Percentiles rank a stretch among this genome's conserved stretches.
Conservation (phyloP, 2,113 vertebrate species). For the Meles meles region DNA sequence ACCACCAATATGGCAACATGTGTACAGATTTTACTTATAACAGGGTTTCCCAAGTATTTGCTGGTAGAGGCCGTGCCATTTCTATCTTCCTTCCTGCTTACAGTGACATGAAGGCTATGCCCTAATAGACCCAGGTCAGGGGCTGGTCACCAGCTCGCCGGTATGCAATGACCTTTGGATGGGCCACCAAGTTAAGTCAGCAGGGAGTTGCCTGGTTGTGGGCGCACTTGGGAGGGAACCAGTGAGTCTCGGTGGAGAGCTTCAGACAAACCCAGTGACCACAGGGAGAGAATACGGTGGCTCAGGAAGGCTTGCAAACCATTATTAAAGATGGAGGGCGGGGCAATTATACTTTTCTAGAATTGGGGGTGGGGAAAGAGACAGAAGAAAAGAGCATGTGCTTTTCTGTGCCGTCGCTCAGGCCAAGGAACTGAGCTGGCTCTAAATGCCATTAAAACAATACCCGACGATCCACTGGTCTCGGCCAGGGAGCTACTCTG, state of each 20-base stretch:
- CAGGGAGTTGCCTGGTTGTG: background rate
- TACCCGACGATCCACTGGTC: background rate
- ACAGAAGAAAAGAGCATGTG: background rate
- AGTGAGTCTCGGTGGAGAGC: background rate
- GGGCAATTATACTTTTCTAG: background rate
- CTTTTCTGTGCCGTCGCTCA: background rate
- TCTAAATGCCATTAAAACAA: background rate
- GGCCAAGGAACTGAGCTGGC: background rate
- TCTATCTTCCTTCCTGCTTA: background rate
- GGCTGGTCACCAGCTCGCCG: background rate
- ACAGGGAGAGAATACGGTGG: background rate
- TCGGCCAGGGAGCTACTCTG: background rate
- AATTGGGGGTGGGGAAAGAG: background rate
- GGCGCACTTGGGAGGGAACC: background rate
- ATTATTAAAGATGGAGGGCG: background rate
- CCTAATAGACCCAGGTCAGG: background rate
- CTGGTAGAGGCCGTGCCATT: background rate
- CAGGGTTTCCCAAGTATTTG: constrained; percentile 45
- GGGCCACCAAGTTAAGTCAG: background rate
- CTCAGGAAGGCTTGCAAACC: background rate
- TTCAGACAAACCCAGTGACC: background rate
- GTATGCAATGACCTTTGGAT: background rate
- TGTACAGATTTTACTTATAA: constrained; percentile 60
- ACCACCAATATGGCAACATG: background rate
- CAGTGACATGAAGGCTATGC: background rate